Evolutionary conservation across 1,140 invertebrate genomes (phyloP), one percentile per base, ranked within the genome.

Genomic region (Sycophila sp.): DNA sequence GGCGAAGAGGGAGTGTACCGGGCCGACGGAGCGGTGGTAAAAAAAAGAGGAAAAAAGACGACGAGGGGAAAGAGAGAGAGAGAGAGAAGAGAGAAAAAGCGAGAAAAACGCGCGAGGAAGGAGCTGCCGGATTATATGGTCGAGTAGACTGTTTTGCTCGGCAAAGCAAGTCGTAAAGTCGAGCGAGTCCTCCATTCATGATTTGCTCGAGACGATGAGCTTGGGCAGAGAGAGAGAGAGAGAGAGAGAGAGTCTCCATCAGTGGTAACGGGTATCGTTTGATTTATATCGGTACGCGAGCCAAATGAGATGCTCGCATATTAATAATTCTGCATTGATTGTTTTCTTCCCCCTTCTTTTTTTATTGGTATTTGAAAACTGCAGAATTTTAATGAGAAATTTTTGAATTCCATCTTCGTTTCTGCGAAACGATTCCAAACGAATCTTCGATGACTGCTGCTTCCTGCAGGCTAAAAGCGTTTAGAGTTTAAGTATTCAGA

Each of bases 71-170:
- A 34, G 55, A 58, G 59, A 47, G 45, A 42, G 36, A 32, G 19
- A 53, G 28, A 5, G 11, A 45, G 19, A n/a, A 24, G 28, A 45
- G 30, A 49, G 17, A 28, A 45, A 28, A 66, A 56, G 49, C 65
- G 28, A 68, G 66, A 68, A 68, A 67, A 68, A 68, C 60, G 66
- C 55, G 49, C 45, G 55, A n/a, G 13, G 51, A 49, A 28, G 24
- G 17, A 53, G 32, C 30, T 38, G 62, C 62, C 47, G 60, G 63
- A 66, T 47, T 42, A 58, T 56, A 67, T 40, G 38, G 28, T 13
- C 53, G 38, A 42, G 17, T 36, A 38, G 26, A 26, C 66, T 69
- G 60, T 69, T 69, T 69, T 36, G 24, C 32, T 28, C 30, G 3
- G 19, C 36, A 51, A 47, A 22, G 38, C n/a, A 47, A 53, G 38